A percentile compares a stretch with the other conserved stretches of the same genome.
phyloP scores from a whole-genome alignment of 2,888 invertebrate genomes.

The Odontomyia ornata region DNA sequence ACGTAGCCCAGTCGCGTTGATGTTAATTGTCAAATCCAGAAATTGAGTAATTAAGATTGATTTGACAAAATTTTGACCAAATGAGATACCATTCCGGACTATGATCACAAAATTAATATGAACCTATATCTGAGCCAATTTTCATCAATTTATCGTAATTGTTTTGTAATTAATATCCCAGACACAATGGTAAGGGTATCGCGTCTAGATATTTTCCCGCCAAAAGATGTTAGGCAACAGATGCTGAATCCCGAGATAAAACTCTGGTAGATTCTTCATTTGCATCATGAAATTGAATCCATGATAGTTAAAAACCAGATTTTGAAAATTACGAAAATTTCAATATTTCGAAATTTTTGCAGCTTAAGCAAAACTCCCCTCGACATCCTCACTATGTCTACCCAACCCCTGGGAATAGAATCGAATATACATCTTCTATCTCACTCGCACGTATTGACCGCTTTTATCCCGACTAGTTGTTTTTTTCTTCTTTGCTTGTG shows the following conservation, averaged over 20 bases:
- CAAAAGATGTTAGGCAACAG: slow-evolving; percentile 5
- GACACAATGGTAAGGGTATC: background rate
- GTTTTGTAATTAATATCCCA: background rate
- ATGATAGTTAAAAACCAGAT: background rate
- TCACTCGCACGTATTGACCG: slow-evolving; percentile 42
- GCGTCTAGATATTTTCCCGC: slow-evolving; percentile 28
- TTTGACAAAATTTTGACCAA: no score
- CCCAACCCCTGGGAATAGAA: slow-evolving; percentile 23
- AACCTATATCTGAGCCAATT: no score
- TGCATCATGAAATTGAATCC: background rate
- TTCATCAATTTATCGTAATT: no score
- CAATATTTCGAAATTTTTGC: slow-evolving; percentile 28
- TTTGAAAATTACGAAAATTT: background rate
- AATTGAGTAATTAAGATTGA: slow-evolving; percentile 15
- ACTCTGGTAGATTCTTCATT: background rate
- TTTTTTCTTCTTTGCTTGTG: slow-evolving; percentile 28
- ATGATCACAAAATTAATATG: background rate
- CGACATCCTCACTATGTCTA: background rate
- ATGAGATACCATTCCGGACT: background rate
- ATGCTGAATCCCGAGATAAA: background rate
- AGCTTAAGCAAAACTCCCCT: slow-evolving; percentile 31
- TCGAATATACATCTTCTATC: slow-evolving; percentile 19
- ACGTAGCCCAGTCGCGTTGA: slow-evolving; percentile 28
- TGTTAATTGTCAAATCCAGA: slow-evolving; percentile 23
- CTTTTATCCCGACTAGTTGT: slow-evolving; percentile 33